phyloP scores from a whole-genome alignment of 2,888 invertebrate species.

The Lycocerus yunnanus region DNA sequence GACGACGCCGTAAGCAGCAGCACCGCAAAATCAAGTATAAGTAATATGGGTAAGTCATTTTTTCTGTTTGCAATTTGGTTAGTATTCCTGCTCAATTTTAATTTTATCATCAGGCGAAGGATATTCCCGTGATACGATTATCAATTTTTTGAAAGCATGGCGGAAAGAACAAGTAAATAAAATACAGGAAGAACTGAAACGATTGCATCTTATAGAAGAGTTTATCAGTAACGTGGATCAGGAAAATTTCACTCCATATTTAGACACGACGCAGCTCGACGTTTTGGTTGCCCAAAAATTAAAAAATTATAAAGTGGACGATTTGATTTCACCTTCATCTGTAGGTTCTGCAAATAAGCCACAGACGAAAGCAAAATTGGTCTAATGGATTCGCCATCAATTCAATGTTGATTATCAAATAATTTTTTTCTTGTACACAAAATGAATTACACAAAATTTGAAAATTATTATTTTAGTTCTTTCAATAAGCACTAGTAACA shows the following conservation, averaged over 20 bases:
- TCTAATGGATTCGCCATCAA: not conserved
- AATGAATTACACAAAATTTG: not conserved
- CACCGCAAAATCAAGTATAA: not conserved
- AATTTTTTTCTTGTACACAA: not conserved
- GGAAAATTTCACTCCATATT: constrained; percentile 34
- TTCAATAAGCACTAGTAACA: no score
- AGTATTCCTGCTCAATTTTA: not conserved
- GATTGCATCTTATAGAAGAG: constrained; percentile 47
- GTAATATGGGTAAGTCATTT: not conserved
- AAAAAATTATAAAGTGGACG: not conserved
- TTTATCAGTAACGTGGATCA: constrained; percentile 45
- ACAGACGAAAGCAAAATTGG: not conserved
- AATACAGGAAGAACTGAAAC: constrained; percentile 47
- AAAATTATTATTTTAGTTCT: not conserved
- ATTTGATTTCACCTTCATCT: not conserved
- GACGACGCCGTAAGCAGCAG: not conserved
- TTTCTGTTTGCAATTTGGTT: no score
- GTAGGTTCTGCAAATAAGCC: not conserved
- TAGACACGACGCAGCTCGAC: constrained; percentile 20
- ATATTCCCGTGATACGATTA: constrained; percentile 37
- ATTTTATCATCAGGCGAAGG: not conserved
- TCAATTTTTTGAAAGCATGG: constrained; percentile 45
- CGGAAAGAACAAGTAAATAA: constrained; percentile 48
- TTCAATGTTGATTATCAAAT: not conserved
- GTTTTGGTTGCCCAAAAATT: constrained; percentile 12